Percentiles rank a stretch among this genome's conserved stretches.
These are phyloP conservation scores for Xylocopa sonorina DNA, from an alignment of 1,140 invertebrate species.

Conservation along the genomic window DNA sequence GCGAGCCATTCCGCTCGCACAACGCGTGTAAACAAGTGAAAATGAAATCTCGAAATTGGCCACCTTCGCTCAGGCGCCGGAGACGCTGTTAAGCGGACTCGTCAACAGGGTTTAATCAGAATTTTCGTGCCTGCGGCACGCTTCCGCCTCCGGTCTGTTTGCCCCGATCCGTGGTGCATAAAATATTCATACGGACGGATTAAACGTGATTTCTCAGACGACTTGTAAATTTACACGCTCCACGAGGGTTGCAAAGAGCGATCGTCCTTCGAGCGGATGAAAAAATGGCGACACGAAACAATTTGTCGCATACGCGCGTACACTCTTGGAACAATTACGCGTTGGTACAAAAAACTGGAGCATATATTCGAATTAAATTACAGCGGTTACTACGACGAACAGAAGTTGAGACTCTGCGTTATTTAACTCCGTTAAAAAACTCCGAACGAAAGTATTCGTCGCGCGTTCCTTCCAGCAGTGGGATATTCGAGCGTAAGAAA, in stretches of 20 bases:
- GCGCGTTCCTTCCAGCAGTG: background rate
- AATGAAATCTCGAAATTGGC: conserved; percentile 66
- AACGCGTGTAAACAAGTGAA: conserved; percentile 68
- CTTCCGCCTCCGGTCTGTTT: conserved; percentile 33
- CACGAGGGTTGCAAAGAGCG: too few relatives aligned
- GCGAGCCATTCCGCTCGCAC: conserved; percentile 21
- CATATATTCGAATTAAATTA: too few relatives aligned
- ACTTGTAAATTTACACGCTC: conserved; percentile 16
- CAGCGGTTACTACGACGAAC: background rate
- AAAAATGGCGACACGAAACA: background rate
- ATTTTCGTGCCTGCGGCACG: conserved; percentile 31
- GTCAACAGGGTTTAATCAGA: conserved; percentile 45
- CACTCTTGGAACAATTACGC: too few relatives aligned
- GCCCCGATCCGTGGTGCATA: background rate
- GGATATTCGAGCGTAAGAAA: too few relatives aligned
- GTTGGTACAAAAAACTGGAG: too few relatives aligned
- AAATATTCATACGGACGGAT: conserved; percentile 44
- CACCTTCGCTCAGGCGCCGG: background rate
- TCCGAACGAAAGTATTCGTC: background rate
- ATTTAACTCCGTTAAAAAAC: background rate
- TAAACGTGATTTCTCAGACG: background rate
- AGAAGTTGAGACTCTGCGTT: background rate
- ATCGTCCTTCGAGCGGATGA: background rate
- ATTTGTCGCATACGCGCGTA: too few relatives aligned
- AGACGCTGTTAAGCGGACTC: background rate